phyloP scores from a whole-genome alignment of 2,113 vertebrate species.

The Rafetus swinhoei region DNA sequence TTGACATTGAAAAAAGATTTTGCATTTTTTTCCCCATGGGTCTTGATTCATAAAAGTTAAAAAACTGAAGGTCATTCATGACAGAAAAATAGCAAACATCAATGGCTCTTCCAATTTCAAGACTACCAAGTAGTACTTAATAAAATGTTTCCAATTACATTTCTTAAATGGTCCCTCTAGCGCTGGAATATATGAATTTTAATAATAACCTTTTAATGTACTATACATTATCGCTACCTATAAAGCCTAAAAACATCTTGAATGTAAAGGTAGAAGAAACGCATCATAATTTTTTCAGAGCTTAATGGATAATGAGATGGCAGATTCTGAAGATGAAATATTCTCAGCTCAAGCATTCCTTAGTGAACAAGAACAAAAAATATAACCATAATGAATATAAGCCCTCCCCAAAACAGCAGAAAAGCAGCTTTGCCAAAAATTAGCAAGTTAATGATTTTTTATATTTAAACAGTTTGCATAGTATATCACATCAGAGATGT shows the following conservation, averaged over 20 bases:
- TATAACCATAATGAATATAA: neutral
- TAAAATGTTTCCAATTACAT: neutral
- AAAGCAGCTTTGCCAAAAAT: neutral
- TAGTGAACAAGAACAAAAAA: neutral
- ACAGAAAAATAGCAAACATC: neutral
- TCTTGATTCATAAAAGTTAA: neutral
- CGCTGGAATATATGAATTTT: neutral
- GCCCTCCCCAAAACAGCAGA: neutral
- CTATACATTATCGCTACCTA: neutral
- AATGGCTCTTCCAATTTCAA: neutral
- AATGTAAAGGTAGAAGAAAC: neutral
- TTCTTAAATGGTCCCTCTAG: neutral
- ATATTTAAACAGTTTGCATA: neutral
- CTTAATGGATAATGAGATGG: rapidly evolving
- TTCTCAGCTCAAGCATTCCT: neutral
- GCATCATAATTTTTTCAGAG: neutral
- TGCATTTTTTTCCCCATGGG: neutral
- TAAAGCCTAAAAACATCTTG: neutral
- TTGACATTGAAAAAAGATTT: neutral
- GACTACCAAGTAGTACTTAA: neutral
- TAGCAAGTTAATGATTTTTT: neutral
- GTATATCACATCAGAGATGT: neutral
- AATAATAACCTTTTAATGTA: neutral
- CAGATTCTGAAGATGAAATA: neutral
- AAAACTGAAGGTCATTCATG: neutral